Evolutionary conservation across 1,140 invertebrate genomes (phyloP), one percentile per base, ranked within the genome.

Genomic region (Idris sp.): DNA sequence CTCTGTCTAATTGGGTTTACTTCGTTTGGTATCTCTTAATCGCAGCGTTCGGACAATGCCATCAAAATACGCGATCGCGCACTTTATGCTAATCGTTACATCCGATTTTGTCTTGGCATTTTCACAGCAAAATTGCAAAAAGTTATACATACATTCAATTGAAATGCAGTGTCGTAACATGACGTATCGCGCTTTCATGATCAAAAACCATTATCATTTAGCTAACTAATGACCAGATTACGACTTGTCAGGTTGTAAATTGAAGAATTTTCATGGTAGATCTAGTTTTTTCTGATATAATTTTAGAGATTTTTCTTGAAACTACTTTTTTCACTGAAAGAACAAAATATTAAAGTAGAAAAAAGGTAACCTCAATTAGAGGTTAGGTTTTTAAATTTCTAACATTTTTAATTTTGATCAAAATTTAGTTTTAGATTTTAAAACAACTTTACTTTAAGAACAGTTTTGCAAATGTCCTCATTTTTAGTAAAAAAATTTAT

Each of bases 91-190:
- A 59, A 68, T 56, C 41, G 25, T 4, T 15, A 49, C 22, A 9
- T 0, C 3, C 4, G 0, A 31, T 62, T 28, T 43, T 28, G 22
- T 53, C 31, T 35, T 46, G 46, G 10, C 30, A 54, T 71, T 56
- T 33, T 10, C 25, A 18, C 18, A 58, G 43, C 54, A 59, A 31
- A 31, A 56, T 67, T 54, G 48, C 71, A 54, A 40, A 41, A 67
- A 73, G 64, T 73, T 73, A 64, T 59, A 51, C 51, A 33, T 59
- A 36, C 68, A 58, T 73, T 73, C 53, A 58, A 73, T 73, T 64
- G 58, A 62, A 64, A 64, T 72, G 51, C 58, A 49, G 38, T 62
- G 40, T 58, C 26, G 41, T 41, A 72, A 56, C 58, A 25, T 59
- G 56, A 62, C 67, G 49, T 43, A 64, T 19, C 30, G 19, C 10